These are phyloP conservation scores for Eretmocerus hayati DNA, from an alignment of 2,888 invertebrate genomes.

Conservation along the genomic window DNA sequence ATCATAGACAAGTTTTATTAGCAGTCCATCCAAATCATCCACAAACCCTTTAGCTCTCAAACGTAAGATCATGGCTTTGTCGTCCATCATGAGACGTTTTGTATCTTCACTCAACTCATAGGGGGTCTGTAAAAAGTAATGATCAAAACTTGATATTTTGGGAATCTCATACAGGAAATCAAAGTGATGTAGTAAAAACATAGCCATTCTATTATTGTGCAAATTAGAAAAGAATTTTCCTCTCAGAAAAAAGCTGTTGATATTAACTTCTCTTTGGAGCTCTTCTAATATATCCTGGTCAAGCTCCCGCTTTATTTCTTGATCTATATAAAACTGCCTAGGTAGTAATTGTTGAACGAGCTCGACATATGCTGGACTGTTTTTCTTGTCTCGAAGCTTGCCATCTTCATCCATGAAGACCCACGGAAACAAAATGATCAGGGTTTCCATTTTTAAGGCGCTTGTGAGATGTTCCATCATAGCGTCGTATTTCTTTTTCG, in stretches of 20 bases:
- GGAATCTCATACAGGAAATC: no score
- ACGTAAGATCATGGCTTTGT: conserved; percentile 39
- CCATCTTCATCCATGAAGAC: conserved; percentile 43
- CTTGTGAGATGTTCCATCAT: conserved; percentile 36
- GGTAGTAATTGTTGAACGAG: conserved; percentile 37
- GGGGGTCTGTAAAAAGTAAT: conserved; percentile 1
- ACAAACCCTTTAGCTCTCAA: conserved; percentile 32
- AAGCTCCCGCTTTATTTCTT: conserved; percentile 36
- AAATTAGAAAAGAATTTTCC: not conserved
- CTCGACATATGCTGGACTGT: conserved; percentile 38
- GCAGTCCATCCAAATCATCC: conserved; percentile 34
- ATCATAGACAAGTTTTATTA: conserved; percentile 35
- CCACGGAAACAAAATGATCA: conserved; percentile 41
- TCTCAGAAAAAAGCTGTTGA: no score
- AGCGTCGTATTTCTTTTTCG: conserved; percentile 37
- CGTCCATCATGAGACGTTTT: conserved; percentile 1
- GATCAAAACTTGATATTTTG: no score
- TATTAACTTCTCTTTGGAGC: conserved; percentile 12
- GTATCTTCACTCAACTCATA: conserved; percentile 5
- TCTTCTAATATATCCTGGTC: conserved; percentile 32
- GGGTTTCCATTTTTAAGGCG: conserved; percentile 35
- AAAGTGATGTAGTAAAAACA: no score
- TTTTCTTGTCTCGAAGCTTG: conserved; percentile 38
- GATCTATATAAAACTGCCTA: conserved; percentile 33
- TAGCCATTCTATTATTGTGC: no score